Percentiles rank a stretch among this genome's conserved stretches.
Evolutionary conservation across 2,888 invertebrate genomes (phyloP).

Genomic region (Nephrotoma guestfalica): DNA sequence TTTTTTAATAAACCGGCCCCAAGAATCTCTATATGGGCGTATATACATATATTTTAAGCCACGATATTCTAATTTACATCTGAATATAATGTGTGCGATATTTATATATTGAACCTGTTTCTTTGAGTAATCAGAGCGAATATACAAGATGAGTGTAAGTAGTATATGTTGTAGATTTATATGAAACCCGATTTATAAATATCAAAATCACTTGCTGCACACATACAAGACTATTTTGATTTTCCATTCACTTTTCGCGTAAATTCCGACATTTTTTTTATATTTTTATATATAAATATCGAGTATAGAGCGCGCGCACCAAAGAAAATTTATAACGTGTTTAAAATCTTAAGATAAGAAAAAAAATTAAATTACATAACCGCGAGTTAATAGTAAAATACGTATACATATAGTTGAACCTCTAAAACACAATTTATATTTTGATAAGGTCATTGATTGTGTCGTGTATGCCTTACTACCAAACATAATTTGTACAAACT

Average conservation of each 20-base stretch:
- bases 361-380: background rate
- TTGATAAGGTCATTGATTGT: background rate
- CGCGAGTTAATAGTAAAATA: background rate
- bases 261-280: background rate
- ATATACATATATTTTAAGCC: background rate
- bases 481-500: background rate
- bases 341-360: background rate
- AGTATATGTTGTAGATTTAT: background rate
- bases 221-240: background rate
- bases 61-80: background rate
- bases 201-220: background rate
- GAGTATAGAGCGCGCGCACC: background rate
- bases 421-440: background rate
- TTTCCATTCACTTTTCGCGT: background rate
- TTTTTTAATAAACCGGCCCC: background rate
- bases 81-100: too few relatives aligned
- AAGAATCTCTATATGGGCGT: background rate
- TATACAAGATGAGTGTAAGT: background rate
- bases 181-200: background rate
- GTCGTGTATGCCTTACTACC: background rate
- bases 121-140: background rate
- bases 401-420: background rate
- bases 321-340: background rate
- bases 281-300: background rate
- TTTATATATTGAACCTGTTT: background rate